These are phyloP conservation scores for Larimichthys crocea DNA, from an alignment of 2,113 vertebrate species.

Conservation along the genomic window DNA sequence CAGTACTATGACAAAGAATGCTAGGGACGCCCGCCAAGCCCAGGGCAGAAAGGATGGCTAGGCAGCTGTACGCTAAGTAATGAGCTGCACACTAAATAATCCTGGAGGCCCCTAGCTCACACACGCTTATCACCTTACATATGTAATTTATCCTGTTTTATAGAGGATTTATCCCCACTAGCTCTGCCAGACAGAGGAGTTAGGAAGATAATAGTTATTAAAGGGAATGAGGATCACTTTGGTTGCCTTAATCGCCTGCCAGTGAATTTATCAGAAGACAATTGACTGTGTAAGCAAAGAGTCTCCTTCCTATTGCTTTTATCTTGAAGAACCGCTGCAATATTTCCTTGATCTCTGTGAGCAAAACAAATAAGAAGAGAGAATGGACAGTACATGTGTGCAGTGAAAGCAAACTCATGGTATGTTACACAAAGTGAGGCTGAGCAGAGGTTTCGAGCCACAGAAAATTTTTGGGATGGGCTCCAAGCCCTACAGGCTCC, in stretches of 20 bases:
- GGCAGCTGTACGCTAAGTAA: slow-evolving; percentile 98
- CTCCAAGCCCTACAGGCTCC: slow-evolving; percentile 71
- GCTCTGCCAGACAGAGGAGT: slow-evolving; percentile 66
- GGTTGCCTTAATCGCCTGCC: slow-evolving; percentile 65
- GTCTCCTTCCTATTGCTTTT: slow-evolving; percentile 39
- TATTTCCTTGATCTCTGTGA: slow-evolving; percentile 20
- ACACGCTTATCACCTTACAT: slow-evolving; percentile 93
- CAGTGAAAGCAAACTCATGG: slow-evolving; percentile 9
- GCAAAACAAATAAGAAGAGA: slow-evolving; percentile 32
- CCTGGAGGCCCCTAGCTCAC: slow-evolving; percentile 84
- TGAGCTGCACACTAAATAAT: slow-evolving; percentile 92
- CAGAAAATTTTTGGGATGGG: slow-evolving; percentile 65
- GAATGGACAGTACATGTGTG: slow-evolving; percentile 3
- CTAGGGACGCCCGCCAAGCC: slow-evolving; percentile 89
- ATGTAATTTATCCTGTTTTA: slow-evolving; percentile 83
- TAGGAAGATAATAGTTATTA: slow-evolving; percentile 80
- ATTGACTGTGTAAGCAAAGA: slow-evolving; percentile 50
- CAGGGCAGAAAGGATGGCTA: slow-evolving; percentile 88
- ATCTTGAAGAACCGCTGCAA: slow-evolving; percentile 9
- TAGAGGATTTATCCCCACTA: slow-evolving; percentile 79
- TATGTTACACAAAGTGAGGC: slow-evolving; percentile 19
- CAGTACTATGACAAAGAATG: slow-evolving; percentile 88
- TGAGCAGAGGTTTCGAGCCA: slow-evolving; percentile 28
- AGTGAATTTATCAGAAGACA: slow-evolving; percentile 70
- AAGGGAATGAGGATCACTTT: slow-evolving; percentile 74